phyloP scores from a whole-genome alignment of 2,113 vertebrate genomes.

The Hippopotamus amphibius region DNA sequence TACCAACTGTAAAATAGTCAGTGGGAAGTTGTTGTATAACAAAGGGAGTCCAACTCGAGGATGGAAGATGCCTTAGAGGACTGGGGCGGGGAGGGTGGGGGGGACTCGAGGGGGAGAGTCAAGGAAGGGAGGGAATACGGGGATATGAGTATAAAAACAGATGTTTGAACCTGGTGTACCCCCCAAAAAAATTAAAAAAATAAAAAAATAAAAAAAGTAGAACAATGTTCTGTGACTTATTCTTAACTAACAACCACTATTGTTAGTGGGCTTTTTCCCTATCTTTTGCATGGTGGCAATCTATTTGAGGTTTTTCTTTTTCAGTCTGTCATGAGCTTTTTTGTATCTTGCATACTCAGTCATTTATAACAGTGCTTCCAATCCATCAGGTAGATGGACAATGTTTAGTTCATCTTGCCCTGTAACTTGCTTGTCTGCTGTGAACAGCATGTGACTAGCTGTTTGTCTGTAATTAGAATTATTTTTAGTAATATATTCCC shows the following conservation, averaged over 20 bases:
- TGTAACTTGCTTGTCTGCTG: slow-evolving; percentile 8
- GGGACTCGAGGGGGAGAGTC: too few relatives aligned
- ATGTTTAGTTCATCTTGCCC: not conserved
- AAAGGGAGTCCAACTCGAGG: too few relatives aligned
- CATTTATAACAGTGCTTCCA: not conserved
- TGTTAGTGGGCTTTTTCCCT: not conserved
- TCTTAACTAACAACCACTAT: not conserved
- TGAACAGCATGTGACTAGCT: not conserved
- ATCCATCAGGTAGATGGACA: not conserved
- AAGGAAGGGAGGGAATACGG: too few relatives aligned
- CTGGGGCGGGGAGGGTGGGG: too few relatives aligned
- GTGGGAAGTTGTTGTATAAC: too few relatives aligned
- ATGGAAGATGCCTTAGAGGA: too few relatives aligned
- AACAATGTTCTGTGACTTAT: not conserved
- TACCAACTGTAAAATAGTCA: too few relatives aligned
- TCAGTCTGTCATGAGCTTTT: not conserved
- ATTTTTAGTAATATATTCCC: slow-evolving; percentile 54
- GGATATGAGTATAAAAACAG: too few relatives aligned
- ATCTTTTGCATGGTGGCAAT: not conserved
- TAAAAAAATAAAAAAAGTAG: not conserved
- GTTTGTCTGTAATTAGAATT: slow-evolving; percentile 54
- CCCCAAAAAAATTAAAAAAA: too few relatives aligned
- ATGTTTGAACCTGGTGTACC: too few relatives aligned
- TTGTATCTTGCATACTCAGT: not conserved
- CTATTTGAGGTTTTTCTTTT: not conserved